Percentiles rank a stretch among this genome's conserved stretches.
Conservation (phyloP, 2,113 vertebrate species). For the Dicaeum eximium region DNA sequence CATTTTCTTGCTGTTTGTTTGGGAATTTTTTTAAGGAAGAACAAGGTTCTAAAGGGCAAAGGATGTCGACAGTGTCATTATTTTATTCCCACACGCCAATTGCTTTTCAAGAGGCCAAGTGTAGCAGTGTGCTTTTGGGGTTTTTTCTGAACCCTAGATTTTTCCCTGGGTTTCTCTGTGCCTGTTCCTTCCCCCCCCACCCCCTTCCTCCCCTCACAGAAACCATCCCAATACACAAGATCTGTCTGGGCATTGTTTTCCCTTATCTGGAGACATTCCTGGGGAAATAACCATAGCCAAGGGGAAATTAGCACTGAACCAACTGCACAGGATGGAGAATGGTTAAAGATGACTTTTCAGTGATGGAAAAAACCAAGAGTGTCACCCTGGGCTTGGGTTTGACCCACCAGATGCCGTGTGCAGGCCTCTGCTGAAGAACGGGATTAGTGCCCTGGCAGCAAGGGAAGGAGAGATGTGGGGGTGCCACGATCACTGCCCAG, state of each 20-base stretch:
- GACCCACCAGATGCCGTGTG: neutral
- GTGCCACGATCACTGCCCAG: neutral
- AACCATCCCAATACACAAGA: too few species aligned
- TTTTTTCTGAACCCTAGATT: too few species aligned
- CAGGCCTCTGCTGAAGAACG: neutral
- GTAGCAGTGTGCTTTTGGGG: too few species aligned
- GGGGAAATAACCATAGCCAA: too few species aligned
- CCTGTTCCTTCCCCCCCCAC: too few species aligned
- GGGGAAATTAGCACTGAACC: neutral
- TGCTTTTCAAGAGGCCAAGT: neutral
- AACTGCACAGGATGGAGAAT: neutral
- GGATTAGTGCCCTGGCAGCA: neutral
- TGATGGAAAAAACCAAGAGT: neutral
- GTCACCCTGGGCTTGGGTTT: accelerated
- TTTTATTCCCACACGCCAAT: neutral
- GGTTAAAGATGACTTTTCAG: neutral
- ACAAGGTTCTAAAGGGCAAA: neutral
- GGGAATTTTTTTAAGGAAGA: neutral
- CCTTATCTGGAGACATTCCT: too few species aligned
- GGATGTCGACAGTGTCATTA: accelerated
- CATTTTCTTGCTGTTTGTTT: neutral
- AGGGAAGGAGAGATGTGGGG: neutral
- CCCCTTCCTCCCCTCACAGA: too few species aligned
- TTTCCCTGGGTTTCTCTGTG: too few species aligned
- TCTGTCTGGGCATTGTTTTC: too few species aligned